Base-by-base conservation (phyloP, 2,113 vertebrate species). In the Nesoenas mayeri region DNA sequence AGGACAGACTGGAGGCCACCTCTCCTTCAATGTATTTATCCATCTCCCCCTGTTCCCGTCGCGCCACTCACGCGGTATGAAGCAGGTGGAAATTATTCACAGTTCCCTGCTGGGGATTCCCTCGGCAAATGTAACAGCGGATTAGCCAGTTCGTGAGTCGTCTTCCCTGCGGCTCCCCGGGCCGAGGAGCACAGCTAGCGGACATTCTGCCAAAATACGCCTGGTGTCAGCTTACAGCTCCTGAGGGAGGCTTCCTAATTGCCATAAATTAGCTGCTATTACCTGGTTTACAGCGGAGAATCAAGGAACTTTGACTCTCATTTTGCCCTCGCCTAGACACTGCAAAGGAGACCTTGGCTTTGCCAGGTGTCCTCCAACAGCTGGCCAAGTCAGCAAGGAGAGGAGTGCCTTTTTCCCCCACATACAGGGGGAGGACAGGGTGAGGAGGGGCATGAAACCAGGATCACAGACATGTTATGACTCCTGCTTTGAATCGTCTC, bases 71-170 rank as follows among this genome's bases (percentile, higher is more conserved):
- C 2, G 51, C 83, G 31, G 61, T 2, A 62, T 0, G 8, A 65
- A 87, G 95, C 90, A 95, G 95, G 93, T 87, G 88, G 92, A 84
- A 89, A 93, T 96, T 95, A 94, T 93, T 69, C 86, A 69, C 22
- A 12, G 40, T 22, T 79, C 73, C 90, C 88, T 34, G 6, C 88
- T 73, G 88, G 88, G 92, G 83, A 94, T 94, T 93, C 88, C 96
- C 83, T 75, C 11, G 1, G 88, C 93, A 92, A 92, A 86, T 40
- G 61, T 65, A 84, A 44, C 0, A 3, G 60, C 9, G 36, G 83
- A 86, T 94, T 74, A 94, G 79, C 38, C 75, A 42, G 71, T 81
- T 95, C 90, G 26, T 1, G 38, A 54, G 77, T 17, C 53, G 71
- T 42, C 83, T 32, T 79, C 77, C 75, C 22, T 0, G 40, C 1